Evolutionary conservation across 2,113 vertebrate genomes (phyloP).

Genomic region (Oryzias celebensis): DNA sequence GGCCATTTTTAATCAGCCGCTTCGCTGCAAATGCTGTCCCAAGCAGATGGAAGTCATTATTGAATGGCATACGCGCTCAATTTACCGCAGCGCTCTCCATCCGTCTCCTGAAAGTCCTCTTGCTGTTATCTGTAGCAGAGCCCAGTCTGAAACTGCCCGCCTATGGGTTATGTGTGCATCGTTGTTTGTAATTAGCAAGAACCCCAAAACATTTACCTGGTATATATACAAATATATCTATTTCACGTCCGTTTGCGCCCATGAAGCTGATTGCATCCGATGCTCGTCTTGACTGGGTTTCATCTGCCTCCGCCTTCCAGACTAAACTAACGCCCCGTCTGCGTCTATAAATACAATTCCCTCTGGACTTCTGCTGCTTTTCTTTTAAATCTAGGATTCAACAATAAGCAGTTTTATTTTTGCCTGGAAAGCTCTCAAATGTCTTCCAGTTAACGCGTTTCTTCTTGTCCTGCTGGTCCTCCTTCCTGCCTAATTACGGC

Average conservation of each 20-base stretch:
- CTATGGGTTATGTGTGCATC: slow-evolving; percentile 28
- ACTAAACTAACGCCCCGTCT: slow-evolving; percentile 47
- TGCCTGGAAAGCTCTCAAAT: slow-evolving; percentile 9
- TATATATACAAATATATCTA: slow-evolving; percentile 23
- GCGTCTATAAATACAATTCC: slow-evolving; percentile 58
- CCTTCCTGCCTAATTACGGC: slow-evolving; percentile 29
- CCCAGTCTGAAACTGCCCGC: slow-evolving; percentile 22
- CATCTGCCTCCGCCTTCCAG: slow-evolving; percentile 40
- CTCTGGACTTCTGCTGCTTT: slow-evolving; percentile 25
- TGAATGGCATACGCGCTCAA: slow-evolving; percentile 63
- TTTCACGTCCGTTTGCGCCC: slow-evolving; percentile 23
- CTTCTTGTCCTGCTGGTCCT: slow-evolving; percentile 28
- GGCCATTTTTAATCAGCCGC: slow-evolving; percentile 66
- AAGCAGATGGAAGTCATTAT: slow-evolving; percentile 73
- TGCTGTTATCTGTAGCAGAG: slow-evolving; percentile 37
- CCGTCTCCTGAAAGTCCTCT: slow-evolving; percentile 32
- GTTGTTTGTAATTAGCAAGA: slow-evolving; percentile 25
- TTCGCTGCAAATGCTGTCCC: slow-evolving; percentile 49
- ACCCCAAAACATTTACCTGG: slow-evolving; percentile 4
- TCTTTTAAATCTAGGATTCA: not conserved
- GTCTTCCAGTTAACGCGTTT: slow-evolving; percentile 25
- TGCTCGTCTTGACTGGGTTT: slow-evolving; percentile 34
- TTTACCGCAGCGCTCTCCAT: slow-evolving; percentile 52
- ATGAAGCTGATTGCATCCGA: slow-evolving; percentile 27
- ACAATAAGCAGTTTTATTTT: not conserved